These are phyloP conservation scores for Drosophila longiperda DNA, from an alignment of 2,888 invertebrate genomes.

Conservation along the genomic window DNA sequence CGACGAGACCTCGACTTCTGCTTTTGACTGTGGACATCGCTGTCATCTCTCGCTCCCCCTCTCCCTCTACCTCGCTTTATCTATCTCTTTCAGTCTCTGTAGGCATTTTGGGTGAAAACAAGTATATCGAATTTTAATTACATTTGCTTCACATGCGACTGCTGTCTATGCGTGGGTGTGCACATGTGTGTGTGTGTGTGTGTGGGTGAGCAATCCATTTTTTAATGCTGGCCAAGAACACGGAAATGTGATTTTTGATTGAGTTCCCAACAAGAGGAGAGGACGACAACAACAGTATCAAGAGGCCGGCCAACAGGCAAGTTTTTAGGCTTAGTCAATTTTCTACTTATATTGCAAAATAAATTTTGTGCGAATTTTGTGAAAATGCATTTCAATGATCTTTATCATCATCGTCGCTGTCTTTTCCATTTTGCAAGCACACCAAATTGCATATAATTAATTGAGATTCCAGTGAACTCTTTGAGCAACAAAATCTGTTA, in stretches of 20 bases:
- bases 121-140: constrained; percentile 82
- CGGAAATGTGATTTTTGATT: constrained; percentile 79
- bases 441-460: constrained; percentile 36
- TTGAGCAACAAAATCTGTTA: constrained; percentile 27
- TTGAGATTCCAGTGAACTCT: constrained; percentile 32
- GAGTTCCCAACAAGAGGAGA: constrained; percentile 58
- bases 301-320: constrained; percentile 5
- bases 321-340: constrained; percentile 34
- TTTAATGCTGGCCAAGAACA: constrained; percentile 52
- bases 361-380: constrained; percentile 18
- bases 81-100: constrained; percentile 54
- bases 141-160: constrained; percentile 71
- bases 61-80: background rate
- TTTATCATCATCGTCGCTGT: background rate
- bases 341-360: constrained; percentile 33
- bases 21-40: constrained; percentile 24
- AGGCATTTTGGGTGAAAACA: constrained; percentile 75
- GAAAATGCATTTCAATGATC: constrained; percentile 29
- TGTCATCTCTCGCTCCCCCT: constrained; percentile 25
- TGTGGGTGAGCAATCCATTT: constrained; percentile 42
- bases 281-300: constrained; percentile 21
- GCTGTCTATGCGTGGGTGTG: background rate
- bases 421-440: constrained; percentile 7
- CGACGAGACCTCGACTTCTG: constrained; percentile 36
- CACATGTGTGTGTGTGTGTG: constrained; percentile 7